These are phyloP conservation scores for Drosophila persimilis DNA, from an alignment of 1,140 invertebrate species.

Conservation along the genomic window DNA sequence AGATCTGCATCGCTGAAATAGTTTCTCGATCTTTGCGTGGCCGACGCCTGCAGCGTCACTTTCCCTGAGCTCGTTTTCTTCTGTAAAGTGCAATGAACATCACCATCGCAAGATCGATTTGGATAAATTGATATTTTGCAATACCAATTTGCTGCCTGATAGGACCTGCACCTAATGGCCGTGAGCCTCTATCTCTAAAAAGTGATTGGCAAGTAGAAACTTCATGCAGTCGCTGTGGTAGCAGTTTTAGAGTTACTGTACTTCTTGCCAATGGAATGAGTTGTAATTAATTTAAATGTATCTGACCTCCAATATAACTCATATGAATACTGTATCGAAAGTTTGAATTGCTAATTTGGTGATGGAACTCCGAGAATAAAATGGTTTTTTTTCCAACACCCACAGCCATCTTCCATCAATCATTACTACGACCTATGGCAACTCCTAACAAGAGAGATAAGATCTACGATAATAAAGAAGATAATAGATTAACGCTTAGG, in stretches of 20 bases:
- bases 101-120: constrained; percentile 22
- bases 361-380: too few species aligned
- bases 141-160: constrained; percentile 52
- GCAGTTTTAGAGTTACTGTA: constrained; percentile 5
- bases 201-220: constrained; percentile 40
- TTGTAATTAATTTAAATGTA: constrained; percentile 2
- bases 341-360: too few species aligned
- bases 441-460: too few species aligned
- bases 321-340: too few species aligned
- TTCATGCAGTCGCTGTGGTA: constrained; percentile 1
- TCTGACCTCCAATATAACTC: too few species aligned
- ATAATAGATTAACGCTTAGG: background rate
- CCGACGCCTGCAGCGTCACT: constrained; percentile 44
- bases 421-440: too few species aligned
- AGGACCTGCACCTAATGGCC: constrained; percentile 23
- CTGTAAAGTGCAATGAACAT: constrained; percentile 52
- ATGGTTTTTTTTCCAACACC: too few species aligned
- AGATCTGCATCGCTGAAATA: constrained; percentile 57
- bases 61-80: constrained; percentile 49
- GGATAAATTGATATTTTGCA: constrained; percentile 69
- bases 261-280: background rate
- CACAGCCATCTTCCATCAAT: too few species aligned
- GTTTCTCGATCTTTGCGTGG: constrained; percentile 43
- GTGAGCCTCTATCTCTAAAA: background rate
- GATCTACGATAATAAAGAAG: too few species aligned